phyloP scores from a whole-genome alignment of 2,888 invertebrate genomes.

The Drosophila pullipes region DNA sequence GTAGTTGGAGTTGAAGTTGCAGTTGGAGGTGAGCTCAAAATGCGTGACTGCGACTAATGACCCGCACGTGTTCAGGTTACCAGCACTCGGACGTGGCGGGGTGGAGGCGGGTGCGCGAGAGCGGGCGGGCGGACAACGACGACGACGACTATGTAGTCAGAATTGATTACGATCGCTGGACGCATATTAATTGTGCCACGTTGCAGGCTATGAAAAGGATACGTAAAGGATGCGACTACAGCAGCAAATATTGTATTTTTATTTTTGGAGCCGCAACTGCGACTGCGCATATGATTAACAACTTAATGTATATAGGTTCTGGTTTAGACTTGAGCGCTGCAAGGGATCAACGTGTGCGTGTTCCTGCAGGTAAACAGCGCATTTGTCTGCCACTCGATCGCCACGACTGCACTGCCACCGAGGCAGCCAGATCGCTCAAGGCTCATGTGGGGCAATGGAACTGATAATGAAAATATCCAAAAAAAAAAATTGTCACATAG shows the following conservation, averaged over 20 bases:
- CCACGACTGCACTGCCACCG: constrained; percentile 20
- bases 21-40: constrained; percentile 72
- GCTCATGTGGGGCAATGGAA: constrained; percentile 40
- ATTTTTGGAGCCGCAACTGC: constrained; percentile 43
- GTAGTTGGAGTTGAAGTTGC: constrained; percentile 22
- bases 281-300: constrained; percentile 83
- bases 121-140: constrained; percentile 1
- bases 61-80: constrained; percentile 77
- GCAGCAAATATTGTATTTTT: constrained; percentile 7
- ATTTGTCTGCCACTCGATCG: constrained; percentile 79
- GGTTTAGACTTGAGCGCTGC: constrained; percentile 27
- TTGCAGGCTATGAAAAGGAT: constrained; percentile 68
- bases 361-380: constrained; percentile 83
- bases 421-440: constrained; percentile 42
- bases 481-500: constrained; percentile 68
- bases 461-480: constrained; percentile 48
- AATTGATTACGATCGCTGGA: constrained; percentile 84
- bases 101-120: neutral
- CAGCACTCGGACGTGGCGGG: constrained; percentile 16
- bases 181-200: constrained; percentile 79
- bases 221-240: constrained; percentile 65
- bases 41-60: constrained; percentile 84
- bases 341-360: constrained; percentile 74
- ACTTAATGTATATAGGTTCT: constrained; percentile 76
- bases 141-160: constrained; percentile 59